phyloP scores from a whole-genome alignment of 2,888 invertebrate genomes.

The Machimus atricapillus region DNA sequence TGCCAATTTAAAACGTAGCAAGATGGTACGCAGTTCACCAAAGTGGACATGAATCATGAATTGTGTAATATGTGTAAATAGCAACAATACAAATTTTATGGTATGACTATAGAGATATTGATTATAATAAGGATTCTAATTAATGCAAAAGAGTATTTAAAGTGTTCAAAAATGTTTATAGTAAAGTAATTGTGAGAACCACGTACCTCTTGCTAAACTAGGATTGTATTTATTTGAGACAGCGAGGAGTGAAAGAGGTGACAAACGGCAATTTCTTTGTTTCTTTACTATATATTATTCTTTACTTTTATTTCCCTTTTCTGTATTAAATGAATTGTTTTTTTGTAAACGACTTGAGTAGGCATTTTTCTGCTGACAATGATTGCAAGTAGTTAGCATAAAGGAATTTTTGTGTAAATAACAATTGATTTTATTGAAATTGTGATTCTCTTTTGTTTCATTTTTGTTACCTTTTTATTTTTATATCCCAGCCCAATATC shows the following conservation, averaged over 20 bases:
- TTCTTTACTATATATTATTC: background rate
- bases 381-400: background rate
- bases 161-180: slow-evolving; percentile 36
- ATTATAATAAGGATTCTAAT: slow-evolving; percentile 29
- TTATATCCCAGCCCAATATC: background rate
- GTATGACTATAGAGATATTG: slow-evolving; percentile 26
- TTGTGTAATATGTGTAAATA: slow-evolving; percentile 37
- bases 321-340: slow-evolving; percentile 20
- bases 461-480: background rate
- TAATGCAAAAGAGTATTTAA: slow-evolving; percentile 35
- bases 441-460: slow-evolving; percentile 10
- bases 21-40: slow-evolving; percentile 41
- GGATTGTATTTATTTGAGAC: slow-evolving; percentile 34
- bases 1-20: slow-evolving; percentile 51
- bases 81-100: slow-evolving; percentile 31
- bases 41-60: slow-evolving; percentile 26
- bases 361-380: slow-evolving; percentile 20
- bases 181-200: slow-evolving; percentile 38
- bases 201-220: slow-evolving; percentile 42
- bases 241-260: slow-evolving; percentile 6
- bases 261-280: slow-evolving; percentile 1
- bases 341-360: background rate
- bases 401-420: slow-evolving; percentile 34
- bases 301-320: background rate
- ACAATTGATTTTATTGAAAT: slow-evolving; percentile 25